Conservation (phyloP, 1,140 invertebrate genomes). For the Drosophila santomea region DNA sequence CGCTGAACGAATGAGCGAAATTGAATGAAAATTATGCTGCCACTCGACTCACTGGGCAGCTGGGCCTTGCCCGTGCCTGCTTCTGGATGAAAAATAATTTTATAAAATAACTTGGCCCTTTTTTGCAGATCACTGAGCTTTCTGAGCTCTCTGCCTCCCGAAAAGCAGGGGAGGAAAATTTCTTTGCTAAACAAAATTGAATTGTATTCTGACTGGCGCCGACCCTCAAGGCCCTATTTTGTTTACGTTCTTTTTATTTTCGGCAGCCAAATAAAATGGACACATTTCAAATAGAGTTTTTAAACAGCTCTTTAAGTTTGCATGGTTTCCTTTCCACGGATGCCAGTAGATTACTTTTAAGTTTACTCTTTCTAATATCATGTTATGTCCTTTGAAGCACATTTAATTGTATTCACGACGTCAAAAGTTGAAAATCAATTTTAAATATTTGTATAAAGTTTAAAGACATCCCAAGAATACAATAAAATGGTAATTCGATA, state of each 20-base stretch:
- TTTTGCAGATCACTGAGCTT: constrained; percentile 81
- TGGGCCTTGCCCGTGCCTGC: constrained; percentile 24
- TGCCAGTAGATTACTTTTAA: background rate
- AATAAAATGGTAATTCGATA: constrained; percentile 76
- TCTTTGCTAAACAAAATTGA: constrained; percentile 72
- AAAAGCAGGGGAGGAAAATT: constrained; percentile 25
- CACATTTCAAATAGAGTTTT: constrained; percentile 41
- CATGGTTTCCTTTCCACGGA: background rate
- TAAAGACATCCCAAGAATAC: constrained; percentile 53
- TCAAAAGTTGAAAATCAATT: constrained; percentile 50
- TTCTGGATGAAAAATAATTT: constrained; percentile 72
- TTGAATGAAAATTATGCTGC: constrained; percentile 82
- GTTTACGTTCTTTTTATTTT: constrained; percentile 35
- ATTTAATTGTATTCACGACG: constrained; percentile 7
- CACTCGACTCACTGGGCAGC: constrained; percentile 49
- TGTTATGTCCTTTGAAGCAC: background rate
- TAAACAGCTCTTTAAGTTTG: constrained; percentile 28
- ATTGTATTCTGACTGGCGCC: constrained; percentile 73
- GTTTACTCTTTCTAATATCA: no score
- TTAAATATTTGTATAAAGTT: constrained; percentile 55
- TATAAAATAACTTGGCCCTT: constrained; percentile 79
- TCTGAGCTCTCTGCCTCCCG: constrained; percentile 59
- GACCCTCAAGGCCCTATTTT: constrained; percentile 39
- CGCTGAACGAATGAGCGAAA: constrained; percentile 74
- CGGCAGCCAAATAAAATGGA: constrained; percentile 48